These are phyloP conservation scores for Salvelinus sp. DNA, from an alignment of 2,113 vertebrate genomes.

Conservation along the genomic window DNA sequence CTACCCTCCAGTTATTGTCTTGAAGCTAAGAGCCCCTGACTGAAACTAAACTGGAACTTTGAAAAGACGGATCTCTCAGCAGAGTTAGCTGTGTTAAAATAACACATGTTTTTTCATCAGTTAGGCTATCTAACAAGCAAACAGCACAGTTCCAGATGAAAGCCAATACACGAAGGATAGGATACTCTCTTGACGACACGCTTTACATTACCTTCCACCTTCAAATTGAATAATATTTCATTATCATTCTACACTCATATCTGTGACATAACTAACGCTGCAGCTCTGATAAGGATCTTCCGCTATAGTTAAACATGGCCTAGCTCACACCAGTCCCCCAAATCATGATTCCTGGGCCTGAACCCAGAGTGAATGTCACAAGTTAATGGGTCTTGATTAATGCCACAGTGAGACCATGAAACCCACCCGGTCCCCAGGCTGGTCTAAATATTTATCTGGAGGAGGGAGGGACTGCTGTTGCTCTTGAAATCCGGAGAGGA, in stretches of 20 bases:
- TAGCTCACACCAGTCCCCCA: no score
- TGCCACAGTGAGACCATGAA: background rate
- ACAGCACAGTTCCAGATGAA: background rate
- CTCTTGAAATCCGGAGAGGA: constrained; percentile 32
- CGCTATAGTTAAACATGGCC: no score
- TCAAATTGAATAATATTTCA: background rate
- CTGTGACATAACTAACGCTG: no score
- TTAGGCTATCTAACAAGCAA: background rate
- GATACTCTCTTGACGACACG: no score
- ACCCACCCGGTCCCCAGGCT: constrained; percentile 3
- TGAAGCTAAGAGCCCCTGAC: background rate
- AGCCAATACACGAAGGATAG: background rate
- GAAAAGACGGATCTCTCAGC: background rate
- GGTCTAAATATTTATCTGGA: background rate
- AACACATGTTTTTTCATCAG: background rate
- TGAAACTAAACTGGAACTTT: background rate
- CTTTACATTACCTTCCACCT: no score
- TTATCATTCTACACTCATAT: background rate
- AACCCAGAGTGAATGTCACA: no score
- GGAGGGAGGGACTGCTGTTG: constrained; percentile 42
- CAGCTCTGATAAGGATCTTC: no score
- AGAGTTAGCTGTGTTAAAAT: background rate
- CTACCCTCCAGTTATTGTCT: background rate
- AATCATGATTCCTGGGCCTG: no score
- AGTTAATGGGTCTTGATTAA: constrained; percentile 18